phyloP scores from a whole-genome alignment of 2,888 invertebrate genomes.

The Cyclophora albipunctata region DNA sequence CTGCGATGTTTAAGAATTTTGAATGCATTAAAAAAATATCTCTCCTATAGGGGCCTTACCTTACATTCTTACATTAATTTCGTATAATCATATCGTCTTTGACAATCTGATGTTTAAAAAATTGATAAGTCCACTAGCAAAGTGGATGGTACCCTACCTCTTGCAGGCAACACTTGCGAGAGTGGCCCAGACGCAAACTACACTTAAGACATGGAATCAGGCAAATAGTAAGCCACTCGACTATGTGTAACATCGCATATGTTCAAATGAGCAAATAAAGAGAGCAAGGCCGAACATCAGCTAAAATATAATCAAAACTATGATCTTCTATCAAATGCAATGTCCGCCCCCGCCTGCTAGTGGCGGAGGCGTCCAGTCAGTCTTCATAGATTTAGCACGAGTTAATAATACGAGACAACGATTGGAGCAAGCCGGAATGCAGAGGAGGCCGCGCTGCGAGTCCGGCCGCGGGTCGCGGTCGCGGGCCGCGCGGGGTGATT shows the following conservation, averaged over 20 bases:
- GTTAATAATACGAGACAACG: conserved; percentile 21
- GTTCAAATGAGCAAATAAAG: conserved; percentile 55
- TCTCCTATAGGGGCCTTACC: conserved; percentile 72
- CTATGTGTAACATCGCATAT: conserved; percentile 50
- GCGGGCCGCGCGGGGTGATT: conserved; percentile 19
- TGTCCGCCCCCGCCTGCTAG: conserved; percentile 44
- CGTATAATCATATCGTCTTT: conserved; percentile 71
- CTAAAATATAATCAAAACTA: conserved; percentile 43
- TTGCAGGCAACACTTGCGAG: conserved; percentile 50
- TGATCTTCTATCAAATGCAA: conserved; percentile 62
- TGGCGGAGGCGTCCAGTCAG: conserved; percentile 46
- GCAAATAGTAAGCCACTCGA: conserved; percentile 44
- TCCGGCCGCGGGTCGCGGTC: too few relatives aligned
- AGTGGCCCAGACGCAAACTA: conserved; percentile 27
- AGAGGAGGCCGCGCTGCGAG: conserved; percentile 12
- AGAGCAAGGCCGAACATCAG: conserved; percentile 56
- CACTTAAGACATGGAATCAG: conserved; percentile 30
- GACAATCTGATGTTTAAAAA: conserved; percentile 65
- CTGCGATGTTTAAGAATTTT: conserved; percentile 57
- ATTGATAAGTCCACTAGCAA: conserved; percentile 49
- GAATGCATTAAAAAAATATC: conserved; percentile 73
- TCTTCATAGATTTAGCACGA: conserved; percentile 48
- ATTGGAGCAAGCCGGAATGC: conserved; percentile 23
- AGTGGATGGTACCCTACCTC: conserved; percentile 42
- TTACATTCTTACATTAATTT: conserved; percentile 69